Evolutionary conservation across 2,113 vertebrate genomes (phyloP).

Genomic region (Syngnathus floridae): DNA sequence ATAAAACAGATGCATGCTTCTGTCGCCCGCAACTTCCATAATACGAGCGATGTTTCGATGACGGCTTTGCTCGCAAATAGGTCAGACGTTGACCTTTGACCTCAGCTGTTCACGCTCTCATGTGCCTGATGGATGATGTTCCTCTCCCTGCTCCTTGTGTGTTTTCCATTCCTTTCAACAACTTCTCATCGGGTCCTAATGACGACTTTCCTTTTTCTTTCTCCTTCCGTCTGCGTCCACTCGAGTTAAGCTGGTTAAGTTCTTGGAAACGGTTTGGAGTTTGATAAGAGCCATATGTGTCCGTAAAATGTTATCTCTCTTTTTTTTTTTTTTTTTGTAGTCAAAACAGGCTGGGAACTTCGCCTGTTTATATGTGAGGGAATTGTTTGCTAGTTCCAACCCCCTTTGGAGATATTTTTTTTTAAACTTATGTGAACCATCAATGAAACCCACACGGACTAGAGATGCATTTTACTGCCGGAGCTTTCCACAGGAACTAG

Average conservation of each 20-base stretch:
- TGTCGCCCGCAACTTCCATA: slow-evolving; percentile 17
- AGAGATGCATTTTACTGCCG: not conserved
- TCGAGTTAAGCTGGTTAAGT: slow-evolving; percentile 29
- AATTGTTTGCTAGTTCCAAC: slow-evolving; percentile 13
- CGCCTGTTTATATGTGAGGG: not conserved
- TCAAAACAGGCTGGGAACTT: not conserved
- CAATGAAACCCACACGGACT: not conserved
- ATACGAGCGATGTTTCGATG: slow-evolving; percentile 51
- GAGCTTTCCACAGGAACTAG: not conserved
- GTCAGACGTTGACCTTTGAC: slow-evolving; percentile 46
- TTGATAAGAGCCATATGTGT: slow-evolving; percentile 22
- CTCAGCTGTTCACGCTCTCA: slow-evolving; percentile 19
- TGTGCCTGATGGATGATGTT: slow-evolving; percentile 50
- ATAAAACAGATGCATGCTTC: slow-evolving; percentile 50
- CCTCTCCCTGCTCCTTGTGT: slow-evolving; percentile 16
- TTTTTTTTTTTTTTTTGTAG: slow-evolving; percentile 5
- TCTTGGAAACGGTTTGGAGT: slow-evolving; percentile 10
- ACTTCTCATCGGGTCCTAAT: slow-evolving; percentile 17
- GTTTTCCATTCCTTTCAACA: slow-evolving; percentile 35
- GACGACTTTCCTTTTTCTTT: slow-evolving; percentile 23
- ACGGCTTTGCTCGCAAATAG: slow-evolving; percentile 47
- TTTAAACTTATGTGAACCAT: not conserved
- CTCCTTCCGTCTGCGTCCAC: slow-evolving; percentile 34
- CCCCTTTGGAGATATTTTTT: not conserved
- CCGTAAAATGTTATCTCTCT: not conserved